Evolutionary conservation across 2,797 vertebrate genomes (phyloP), one percentile per base, ranked within the genome.

Genomic region (Semotilus atromaculatus): DNA sequence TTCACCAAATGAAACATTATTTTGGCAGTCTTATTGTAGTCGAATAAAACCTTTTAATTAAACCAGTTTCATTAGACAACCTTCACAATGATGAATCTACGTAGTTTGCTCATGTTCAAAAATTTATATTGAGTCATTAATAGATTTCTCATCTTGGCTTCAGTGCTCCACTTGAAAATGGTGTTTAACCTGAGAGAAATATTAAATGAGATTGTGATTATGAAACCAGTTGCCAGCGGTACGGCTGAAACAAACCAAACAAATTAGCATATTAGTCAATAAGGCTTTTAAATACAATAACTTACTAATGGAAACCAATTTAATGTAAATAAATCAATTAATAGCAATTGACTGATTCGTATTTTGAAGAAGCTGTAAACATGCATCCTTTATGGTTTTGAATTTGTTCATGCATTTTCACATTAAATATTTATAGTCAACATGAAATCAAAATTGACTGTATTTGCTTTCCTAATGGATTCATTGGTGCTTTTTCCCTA

Each of bases 91-190:
- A 94, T 93, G 90, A 92, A 94, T 93, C 91, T 84, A 88, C 83
- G 88, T 88, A 87, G 86, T 92, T 91, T 34, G 80, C 89, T 83
- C 55, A 83, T 91, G 90, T 91, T 89, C 43, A 93, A 93, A 92
- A 91, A 94, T 94, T 93, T 91, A 91, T 91, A 91, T 67, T 83
- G 89, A 88, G 90, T 91, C 94, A 94, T 94, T 94, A 94, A 95
- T 94, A 94, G 92, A 92, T 91, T 91, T 88, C 91, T 92, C 4
- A 68, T 86, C 86, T 83, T 4, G 86, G 89, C 89, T 93, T 90
- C 91, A 90, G 86, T 88, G 87, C 91, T 92, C 92, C 92, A 93
- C 93, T 94, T 94, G 93, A 92, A 91, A 73, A 85, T 40, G 55
- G 70, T 7, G 3, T 73, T 76, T 70, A 87, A 81, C 72, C 66